Conservation (phyloP, 2,888 invertebrate species). For the Megastigmus dorsalis region DNA sequence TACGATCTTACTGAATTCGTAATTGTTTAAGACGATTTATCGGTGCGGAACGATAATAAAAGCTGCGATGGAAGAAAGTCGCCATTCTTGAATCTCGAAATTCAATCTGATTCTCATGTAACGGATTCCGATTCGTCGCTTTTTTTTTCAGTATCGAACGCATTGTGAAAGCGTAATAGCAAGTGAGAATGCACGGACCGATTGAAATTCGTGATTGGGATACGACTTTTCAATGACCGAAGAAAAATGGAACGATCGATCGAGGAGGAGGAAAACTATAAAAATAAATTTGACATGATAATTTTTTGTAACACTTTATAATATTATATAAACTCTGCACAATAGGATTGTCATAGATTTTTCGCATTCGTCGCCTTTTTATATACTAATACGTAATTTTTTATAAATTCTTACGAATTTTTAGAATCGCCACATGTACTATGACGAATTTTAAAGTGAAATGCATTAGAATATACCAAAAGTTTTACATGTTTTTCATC, state of each 20-base stretch:
- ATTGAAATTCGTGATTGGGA: neutral
- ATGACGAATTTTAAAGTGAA: too few species aligned
- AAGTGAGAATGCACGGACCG: neutral
- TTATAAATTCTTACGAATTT: conserved; percentile 45
- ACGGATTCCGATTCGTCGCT: too few species aligned
- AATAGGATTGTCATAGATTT: conserved; percentile 48
- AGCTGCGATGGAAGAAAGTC: conserved; percentile 22
- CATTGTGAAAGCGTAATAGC: too few species aligned
- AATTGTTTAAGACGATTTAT: conserved; percentile 45
- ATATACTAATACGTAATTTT: conserved; percentile 17
- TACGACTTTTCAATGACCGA: neutral
- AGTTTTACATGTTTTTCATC: too few species aligned
- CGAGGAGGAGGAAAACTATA: conserved; percentile 47
- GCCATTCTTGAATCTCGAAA: neutral
- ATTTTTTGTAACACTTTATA: conserved; percentile 57
- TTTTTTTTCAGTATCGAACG: too few species aligned
- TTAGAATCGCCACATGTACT: conserved; percentile 1
- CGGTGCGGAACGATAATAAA: conserved; percentile 43
- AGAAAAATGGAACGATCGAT: conserved; percentile 16
- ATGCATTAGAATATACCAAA: too few species aligned
- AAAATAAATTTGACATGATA: conserved; percentile 54
- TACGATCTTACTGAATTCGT: conserved; percentile 62
- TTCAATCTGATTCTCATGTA: neutral
- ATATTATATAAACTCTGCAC: neutral
- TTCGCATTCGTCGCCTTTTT: conserved; percentile 19